Evolutionary conservation across 2,888 invertebrate species (phyloP), one percentile per base, ranked within the genome.

Genomic region (Cantharis rustica): DNA sequence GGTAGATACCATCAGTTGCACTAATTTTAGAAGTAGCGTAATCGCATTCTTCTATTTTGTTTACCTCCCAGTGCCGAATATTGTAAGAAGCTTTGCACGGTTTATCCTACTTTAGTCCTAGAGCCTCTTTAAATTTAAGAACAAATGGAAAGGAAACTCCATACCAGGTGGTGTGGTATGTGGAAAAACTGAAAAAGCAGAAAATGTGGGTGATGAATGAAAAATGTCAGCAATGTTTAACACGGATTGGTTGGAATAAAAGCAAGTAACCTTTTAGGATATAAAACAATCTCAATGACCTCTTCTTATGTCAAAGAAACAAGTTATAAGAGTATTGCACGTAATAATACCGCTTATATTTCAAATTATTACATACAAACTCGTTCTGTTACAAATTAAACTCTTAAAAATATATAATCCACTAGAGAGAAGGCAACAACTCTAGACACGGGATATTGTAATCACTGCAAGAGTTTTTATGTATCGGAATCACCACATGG

Each of bases 401-500:
- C n/a, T 7, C n/a, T 47, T n/a, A 47, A 47, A 47, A 47, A 47
- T 23, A n/a, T 47, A n/a, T 13, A 47, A 47, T 47, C 47, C 47
- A 47, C 7, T 47, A 47, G 47, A 47, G 47, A 47, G 47, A 47
- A 47, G 47, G 47, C 47, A 47, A 47, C n/a, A 47, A 47, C 47
- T 47, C 47, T 47, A 47, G 47, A 47, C 47, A 47, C 47, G 47
- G 47, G 47, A 47, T 47, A 47, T 47, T 47, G 47, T 47, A 47
- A 47, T n/a, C 47, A 47, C 47, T 47, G 47, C 47, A 7, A 47
- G 47, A 47, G 47, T 47, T 47, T 47, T 47, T 47, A n/a, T 47
- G 47, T 47, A 47, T 47, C 75, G 80, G 80, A 79, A 78, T 79
- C 78, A 78, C 79, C 79, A 71, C 75, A 78, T 80, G 76, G 80